Conservation (phyloP, 2,113 vertebrate genomes). For the Gallinago undulata region DNA sequence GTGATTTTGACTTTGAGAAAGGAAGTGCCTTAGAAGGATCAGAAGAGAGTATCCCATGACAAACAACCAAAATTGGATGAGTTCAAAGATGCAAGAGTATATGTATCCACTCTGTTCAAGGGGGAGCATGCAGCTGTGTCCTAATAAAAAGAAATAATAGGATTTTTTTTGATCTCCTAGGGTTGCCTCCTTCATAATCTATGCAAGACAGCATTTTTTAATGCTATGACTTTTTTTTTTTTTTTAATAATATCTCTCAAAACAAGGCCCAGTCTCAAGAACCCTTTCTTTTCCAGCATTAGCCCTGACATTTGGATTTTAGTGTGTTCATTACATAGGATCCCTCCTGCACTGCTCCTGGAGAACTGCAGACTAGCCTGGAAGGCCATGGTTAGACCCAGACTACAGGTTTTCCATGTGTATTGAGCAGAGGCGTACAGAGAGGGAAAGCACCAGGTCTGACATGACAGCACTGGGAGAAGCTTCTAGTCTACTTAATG, state of each 20-base stretch:
- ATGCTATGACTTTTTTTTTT: not conserved
- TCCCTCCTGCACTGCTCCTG: not conserved
- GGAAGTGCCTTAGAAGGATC: not conserved
- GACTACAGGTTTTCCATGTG: rapidly evolving
- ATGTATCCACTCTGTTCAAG: not conserved
- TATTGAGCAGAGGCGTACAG: not conserved
- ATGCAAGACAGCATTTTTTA: not conserved
- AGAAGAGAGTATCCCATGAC: not conserved
- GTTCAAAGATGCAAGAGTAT: conserved; percentile 13
- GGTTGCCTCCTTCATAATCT: not conserved
- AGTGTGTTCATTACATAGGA: not conserved
- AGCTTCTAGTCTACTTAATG: not conserved
- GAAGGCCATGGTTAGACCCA: not conserved
- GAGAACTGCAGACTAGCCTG: not conserved
- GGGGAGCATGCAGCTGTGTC: not conserved
- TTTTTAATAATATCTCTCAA: not conserved
- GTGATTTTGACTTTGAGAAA: conserved; percentile 14
- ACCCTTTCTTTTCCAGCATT: not conserved
- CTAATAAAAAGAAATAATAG: not conserved
- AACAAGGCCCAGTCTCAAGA: not conserved
- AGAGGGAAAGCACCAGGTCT: not conserved
- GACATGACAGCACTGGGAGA: not conserved
- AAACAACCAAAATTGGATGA: not conserved
- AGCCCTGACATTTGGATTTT: not conserved
- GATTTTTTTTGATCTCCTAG: not conserved